Base-by-base conservation (phyloP, 2,797 vertebrate genomes). In the Chromis chromis region DNA sequence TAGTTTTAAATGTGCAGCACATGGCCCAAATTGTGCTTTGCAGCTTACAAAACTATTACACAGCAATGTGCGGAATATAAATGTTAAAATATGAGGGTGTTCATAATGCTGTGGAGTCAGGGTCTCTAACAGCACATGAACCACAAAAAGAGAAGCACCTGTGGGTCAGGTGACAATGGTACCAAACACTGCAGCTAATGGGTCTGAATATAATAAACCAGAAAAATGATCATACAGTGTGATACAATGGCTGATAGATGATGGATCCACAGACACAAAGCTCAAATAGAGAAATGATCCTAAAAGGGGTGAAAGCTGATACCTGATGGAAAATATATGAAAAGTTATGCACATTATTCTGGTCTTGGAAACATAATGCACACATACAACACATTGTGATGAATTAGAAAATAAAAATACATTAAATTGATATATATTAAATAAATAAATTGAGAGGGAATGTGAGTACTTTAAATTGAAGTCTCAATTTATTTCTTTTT, bases 1-100 rank as follows among this genome's bases (percentile, higher is more conserved):
- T 9, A 21, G 22, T 65, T 70, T 65, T 42, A 27, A 53, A 31
- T 60, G 49, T 63, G 31, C n/a, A 33, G 54, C 54, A 64, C 31
- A 19, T 42, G n/a, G 39, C 24, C 48, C n/a, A 31, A 52, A 57
- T n/a, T 4, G 14, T 17, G 36, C 46, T 59, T 2, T 4, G 4
- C 49, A 19, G 42, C 42, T 6, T 36, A 36, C 1, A 36, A 36
- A 36, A 36, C 33, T 36, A 36, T 36, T 36, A 36, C 46, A 39
- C n/a, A 59, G 46, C 62, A 39, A 40, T 24, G 27, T 13, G 33
- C 19, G 36, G 22, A 70, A 25, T 21, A 54, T 27, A 58, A 59
- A 56, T 39, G 64, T 48, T 60, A 58, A 71, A 63, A 48, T 28
- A 57, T 21, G 54, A 50, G 2, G 3, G 25, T 27, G 59, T 40